A percentile compares a stretch with the other conserved stretches of the same genome.
phyloP scores from a whole-genome alignment of 2,888 invertebrate species.

The Watsonalla cultraria region DNA sequence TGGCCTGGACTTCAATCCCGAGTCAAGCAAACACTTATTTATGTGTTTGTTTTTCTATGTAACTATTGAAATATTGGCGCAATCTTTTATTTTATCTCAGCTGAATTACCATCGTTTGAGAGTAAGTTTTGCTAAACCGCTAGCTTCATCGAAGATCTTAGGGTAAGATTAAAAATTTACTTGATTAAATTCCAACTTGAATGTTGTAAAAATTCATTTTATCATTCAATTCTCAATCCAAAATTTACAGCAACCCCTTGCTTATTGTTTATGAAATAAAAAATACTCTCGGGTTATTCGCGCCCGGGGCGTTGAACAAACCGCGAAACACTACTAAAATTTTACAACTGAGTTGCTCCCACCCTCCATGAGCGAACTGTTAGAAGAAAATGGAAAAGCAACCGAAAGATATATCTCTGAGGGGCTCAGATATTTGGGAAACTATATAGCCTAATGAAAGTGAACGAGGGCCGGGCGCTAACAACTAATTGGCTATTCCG shows the following conservation, averaged over 20 bases:
- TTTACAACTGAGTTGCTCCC: conserved; percentile 58
- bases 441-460: conserved; percentile 79
- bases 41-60: too few relatives aligned
- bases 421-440: conserved; percentile 75
- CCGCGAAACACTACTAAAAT: conserved; percentile 63
- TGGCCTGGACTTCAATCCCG: too few relatives aligned
- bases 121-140: too few relatives aligned
- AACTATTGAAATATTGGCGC: too few relatives aligned
- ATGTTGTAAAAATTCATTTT: neutral
- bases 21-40: too few relatives aligned
- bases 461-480: conserved; percentile 76
- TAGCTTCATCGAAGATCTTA: too few relatives aligned
- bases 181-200: too few relatives aligned
- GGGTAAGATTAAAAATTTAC: too few relatives aligned
- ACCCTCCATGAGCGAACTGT: conserved; percentile 55
- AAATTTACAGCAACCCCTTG: neutral
- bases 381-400: conserved; percentile 71
- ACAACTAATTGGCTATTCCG: conserved; percentile 79
- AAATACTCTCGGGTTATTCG: conserved; percentile 2
- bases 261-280: neutral
- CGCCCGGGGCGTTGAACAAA: conserved; percentile 32
- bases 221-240: neutral
- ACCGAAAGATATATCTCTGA: conserved; percentile 71
- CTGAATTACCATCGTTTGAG: too few relatives aligned
- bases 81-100: too few relatives aligned